Conservation (phyloP, 2,888 invertebrate genomes). For the Hydraecia micacea region DNA sequence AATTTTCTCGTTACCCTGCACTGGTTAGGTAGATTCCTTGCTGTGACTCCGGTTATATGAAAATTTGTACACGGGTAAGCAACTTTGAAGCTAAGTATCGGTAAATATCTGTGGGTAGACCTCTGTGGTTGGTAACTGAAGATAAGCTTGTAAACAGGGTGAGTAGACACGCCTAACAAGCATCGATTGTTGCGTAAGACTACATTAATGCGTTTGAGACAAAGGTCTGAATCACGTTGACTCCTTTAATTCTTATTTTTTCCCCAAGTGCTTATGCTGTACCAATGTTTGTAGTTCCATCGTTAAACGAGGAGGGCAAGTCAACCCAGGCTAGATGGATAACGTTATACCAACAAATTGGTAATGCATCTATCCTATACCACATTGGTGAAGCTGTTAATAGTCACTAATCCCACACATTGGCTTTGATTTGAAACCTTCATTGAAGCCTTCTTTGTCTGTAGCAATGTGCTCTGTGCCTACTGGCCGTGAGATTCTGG, state of each 20-base stretch:
- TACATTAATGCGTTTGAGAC: neutral
- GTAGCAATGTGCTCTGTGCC: neutral
- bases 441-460: neutral
- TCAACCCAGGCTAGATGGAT: neutral
- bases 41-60: slow-evolving; percentile 17
- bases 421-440: neutral
- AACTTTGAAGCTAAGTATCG: slow-evolving; percentile 8
- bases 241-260: neutral
- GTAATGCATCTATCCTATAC: no score
- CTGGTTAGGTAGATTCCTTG: neutral
- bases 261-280: no score
- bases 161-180: neutral
- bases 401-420: neutral
- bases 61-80: slow-evolving; percentile 28
- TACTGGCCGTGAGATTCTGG: neutral
- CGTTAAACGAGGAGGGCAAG: neutral
- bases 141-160: slow-evolving; percentile 9
- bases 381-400: no score
- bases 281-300: neutral
- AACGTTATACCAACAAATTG: neutral
- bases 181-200: neutral
- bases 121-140: neutral
- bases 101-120: slow-evolving; percentile 19
- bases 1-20: slow-evolving; percentile 45
- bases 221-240: neutral